These are phyloP conservation scores for Melieria omissa DNA, from an alignment of 2,888 invertebrate genomes.

Conservation along the genomic window DNA sequence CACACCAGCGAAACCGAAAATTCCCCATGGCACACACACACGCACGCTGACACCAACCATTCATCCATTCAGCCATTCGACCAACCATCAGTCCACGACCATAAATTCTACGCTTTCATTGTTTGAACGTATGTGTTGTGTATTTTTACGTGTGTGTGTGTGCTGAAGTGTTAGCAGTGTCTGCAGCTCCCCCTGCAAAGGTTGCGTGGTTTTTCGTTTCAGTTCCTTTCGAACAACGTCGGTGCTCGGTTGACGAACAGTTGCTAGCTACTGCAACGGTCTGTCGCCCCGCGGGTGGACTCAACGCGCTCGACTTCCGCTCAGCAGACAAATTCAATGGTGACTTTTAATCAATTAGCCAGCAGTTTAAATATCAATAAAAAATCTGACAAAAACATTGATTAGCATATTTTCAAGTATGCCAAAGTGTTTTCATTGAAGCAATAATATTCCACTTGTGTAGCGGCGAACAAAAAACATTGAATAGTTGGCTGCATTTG, in stretches of 20 bases:
- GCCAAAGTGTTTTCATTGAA: background rate
- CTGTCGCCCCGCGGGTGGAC: too few relatives aligned
- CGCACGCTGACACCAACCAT: background rate
- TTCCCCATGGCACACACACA: background rate
- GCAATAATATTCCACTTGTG: too few relatives aligned
- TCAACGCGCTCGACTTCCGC: too few relatives aligned
- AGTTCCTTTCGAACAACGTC: slow-evolving; percentile 48
- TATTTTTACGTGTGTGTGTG: background rate
- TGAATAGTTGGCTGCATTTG: too few relatives aligned
- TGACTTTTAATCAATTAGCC: too few relatives aligned
- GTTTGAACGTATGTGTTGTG: background rate
- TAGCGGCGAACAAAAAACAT: too few relatives aligned
- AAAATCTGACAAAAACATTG: background rate
- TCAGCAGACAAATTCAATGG: too few relatives aligned
- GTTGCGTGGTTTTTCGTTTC: slow-evolving; percentile 33
- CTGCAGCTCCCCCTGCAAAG: slow-evolving; percentile 23
- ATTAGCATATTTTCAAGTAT: background rate
- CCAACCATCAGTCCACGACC: background rate
- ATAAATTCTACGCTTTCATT: background rate
- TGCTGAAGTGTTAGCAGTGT: background rate
- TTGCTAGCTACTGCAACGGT: too few relatives aligned
- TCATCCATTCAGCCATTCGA: slow-evolving; percentile 18
- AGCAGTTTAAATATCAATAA: background rate
- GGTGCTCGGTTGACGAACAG: slow-evolving; percentile 39
- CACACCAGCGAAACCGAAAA: slow-evolving; percentile 16